Conservation (phyloP, 2,113 vertebrate species). For the Apodemus speciosus region DNA sequence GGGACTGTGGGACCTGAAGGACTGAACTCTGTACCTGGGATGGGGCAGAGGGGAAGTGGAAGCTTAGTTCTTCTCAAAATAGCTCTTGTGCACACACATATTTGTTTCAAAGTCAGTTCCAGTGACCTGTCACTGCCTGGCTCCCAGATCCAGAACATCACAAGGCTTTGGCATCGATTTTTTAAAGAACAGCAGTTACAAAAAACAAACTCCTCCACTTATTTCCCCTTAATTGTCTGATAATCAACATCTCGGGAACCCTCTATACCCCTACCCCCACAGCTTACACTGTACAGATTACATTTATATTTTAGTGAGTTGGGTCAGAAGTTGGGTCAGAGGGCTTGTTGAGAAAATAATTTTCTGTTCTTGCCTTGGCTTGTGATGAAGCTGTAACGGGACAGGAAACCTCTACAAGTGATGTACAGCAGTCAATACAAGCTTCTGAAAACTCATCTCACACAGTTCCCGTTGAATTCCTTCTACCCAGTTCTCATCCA, state of each 20-base stretch:
- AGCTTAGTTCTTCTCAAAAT: neutral
- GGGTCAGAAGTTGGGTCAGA: neutral
- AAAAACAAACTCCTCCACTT: neutral
- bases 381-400: neutral
- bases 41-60: accelerated
- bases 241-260: neutral
- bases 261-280: neutral
- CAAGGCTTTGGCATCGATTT: neutral
- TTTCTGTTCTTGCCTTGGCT: neutral
- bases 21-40: neutral
- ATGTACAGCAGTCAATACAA: neutral
- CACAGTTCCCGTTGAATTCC: neutral
- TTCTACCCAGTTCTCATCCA: neutral
- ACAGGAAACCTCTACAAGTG: neutral
- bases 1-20: neutral
- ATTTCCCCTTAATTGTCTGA: neutral
- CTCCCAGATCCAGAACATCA: neutral
- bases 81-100: neutral
- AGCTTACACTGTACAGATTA: neutral
- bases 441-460: neutral
- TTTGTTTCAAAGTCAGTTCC: neutral
- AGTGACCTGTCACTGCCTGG: neutral
- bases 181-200: neutral
- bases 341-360: neutral
- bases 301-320: neutral